These are phyloP conservation scores for Epsilonema sp. DNA, from an alignment of 2,888 invertebrate genomes.

Conservation along the genomic window DNA sequence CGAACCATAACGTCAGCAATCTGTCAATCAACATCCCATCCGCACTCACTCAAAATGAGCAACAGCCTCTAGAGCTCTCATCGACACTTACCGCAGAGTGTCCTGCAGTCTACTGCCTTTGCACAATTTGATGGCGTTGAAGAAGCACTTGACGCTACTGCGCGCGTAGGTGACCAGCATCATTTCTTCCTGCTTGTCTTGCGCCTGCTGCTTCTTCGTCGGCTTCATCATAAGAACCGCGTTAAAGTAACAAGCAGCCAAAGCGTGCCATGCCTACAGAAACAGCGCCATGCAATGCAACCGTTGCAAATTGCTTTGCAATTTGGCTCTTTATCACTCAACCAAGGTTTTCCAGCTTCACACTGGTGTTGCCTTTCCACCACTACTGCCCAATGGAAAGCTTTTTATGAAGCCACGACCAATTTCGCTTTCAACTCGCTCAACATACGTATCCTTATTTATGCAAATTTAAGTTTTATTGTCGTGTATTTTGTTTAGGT, in stretches of 20 bases:
- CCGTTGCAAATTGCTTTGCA: too few species aligned
- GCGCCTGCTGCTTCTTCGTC: neutral
- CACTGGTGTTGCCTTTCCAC: too few species aligned
- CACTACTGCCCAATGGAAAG: neutral
- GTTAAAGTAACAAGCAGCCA: constrained; percentile 94
- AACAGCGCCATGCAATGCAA: too few species aligned
- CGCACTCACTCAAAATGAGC: neutral
- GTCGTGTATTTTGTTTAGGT: too few species aligned
- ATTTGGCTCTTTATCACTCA: too few species aligned
- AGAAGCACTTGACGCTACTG: constrained; percentile 72
- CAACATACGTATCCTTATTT: too few species aligned
- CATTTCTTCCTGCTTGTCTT: neutral
- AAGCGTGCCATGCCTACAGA: constrained; percentile 75
- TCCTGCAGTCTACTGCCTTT: constrained; percentile 77
- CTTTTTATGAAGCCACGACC: constrained; percentile 9
- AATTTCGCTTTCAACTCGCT: too few species aligned
- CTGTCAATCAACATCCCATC: constrained; percentile 29
- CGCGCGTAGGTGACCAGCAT: constrained; percentile 51
- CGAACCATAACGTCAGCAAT: constrained; percentile 89
- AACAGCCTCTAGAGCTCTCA: too few species aligned
- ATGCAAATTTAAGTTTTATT: too few species aligned
- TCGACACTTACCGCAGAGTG: constrained; percentile 46
- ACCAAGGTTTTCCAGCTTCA: too few species aligned
- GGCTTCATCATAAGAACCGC: constrained; percentile 42
- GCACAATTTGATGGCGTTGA: constrained; percentile 68